Evolutionary conservation across 2,888 invertebrate genomes (phyloP).

Genomic region (Lithophane socia): DNA sequence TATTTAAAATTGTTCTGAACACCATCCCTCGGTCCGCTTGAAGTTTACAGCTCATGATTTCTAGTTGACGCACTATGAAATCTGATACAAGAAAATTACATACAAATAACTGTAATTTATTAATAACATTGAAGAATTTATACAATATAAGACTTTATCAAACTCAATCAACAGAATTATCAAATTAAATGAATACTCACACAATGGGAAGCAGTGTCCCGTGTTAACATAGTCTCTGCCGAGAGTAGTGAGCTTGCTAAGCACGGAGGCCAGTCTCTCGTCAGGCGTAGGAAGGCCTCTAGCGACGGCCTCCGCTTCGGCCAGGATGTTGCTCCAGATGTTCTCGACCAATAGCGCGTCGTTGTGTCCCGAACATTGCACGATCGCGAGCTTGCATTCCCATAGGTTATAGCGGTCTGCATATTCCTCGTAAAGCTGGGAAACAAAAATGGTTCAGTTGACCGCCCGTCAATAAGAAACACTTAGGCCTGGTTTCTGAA

Average conservation of each 20-base stretch:
- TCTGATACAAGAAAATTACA: constrained; percentile 85
- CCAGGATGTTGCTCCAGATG: constrained; percentile 97
- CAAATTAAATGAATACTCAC: constrained; percentile 85
- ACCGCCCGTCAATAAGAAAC: background rate
- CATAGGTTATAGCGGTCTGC: constrained; percentile 97
- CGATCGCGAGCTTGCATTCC: constrained; percentile 98
- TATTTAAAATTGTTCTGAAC: constrained; percentile 93
- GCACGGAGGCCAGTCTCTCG: constrained; percentile 92
- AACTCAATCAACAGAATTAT: too few species aligned
- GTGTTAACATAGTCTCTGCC: constrained; percentile 95
- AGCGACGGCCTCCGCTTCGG: constrained; percentile 90
- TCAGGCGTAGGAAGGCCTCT: constrained; percentile 83
- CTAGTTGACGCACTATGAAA: constrained; percentile 94
- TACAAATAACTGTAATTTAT: background rate
- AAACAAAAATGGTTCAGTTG: background rate
- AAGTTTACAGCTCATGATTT: constrained; percentile 94
- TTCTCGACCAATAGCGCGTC: constrained; percentile 96
- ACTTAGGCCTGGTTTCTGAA: background rate
- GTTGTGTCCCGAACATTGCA: constrained; percentile 98
- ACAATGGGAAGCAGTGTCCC: constrained; percentile 96
- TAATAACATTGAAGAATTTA: background rate
- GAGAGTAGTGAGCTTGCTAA: constrained; percentile 94
- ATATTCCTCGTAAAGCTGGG: constrained; percentile 96
- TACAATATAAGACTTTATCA: background rate
- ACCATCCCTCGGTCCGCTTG: constrained; percentile 94